Evolutionary conservation across 2,113 vertebrate species (phyloP), one percentile per base, ranked within the genome.

Genomic region (Procavia capensis): DNA sequence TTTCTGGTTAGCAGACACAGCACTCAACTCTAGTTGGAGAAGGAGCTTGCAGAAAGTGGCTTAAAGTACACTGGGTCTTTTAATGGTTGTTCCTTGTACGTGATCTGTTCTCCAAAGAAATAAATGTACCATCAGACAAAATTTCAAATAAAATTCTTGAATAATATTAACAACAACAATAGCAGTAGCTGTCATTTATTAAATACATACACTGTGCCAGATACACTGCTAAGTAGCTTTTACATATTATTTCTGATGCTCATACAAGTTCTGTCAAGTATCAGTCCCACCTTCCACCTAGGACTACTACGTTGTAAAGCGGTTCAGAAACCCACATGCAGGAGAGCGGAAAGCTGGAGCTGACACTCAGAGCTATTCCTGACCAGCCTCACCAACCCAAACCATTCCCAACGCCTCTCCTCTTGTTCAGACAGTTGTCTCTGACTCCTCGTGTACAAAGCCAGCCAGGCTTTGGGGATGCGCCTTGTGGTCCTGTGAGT

Each of bases 401-500:
- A 36, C 43, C 34, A 13, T 20, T 68, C 68, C 25, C 14, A 24
- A 24, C 9, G 45, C 4, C 10, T 39, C 9, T 45, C 64, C 29
- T 17, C 47, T 70, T 81, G 61, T 61, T 79, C 41, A 66, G 93
- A 75, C 25, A 86, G 45, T 50, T 27, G 61, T 74, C 25, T 2
- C 13, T 43, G 27, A 24, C 9, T 68, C 17, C 17, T 22, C 11
- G 16, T 78, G 43, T 63, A 66, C 11, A 66, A n/a, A 76, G 50
- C 22, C 41, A 54, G 13, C 14, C 47, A 47, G 45, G 54, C 57
- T 3, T 50, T 11, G 6, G 20, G 19, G 34, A 24, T 3, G 13
- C 10, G 25, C 0, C 2, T 6, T 6, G 3, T 6, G 4, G 13
- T 20, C 2, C 2, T 11, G 3, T 5, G 20, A 72, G 10, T 36